Evolutionary conservation across 37 sponge, comb jelly and placozoan genomes (phyloP), one percentile per base, ranked within the genome.

Genomic region (Diacarnus erythraeanus): DNA sequence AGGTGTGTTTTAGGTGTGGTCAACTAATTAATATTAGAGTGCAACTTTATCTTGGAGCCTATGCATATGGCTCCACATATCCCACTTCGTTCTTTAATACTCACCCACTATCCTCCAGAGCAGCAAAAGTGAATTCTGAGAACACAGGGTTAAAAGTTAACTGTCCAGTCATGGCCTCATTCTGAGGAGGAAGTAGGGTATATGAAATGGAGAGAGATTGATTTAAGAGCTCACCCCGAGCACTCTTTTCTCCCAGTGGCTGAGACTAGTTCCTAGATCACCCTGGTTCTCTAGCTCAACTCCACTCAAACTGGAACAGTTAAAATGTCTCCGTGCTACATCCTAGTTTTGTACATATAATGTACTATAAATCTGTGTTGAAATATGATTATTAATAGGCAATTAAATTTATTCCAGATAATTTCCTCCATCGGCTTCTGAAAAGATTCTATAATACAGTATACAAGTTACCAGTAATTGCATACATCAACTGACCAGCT

Each of bases 221-320:
- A 43, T 34, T 23, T 1, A 42, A 36, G 3, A 30, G 2, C 69
- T 78, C 34, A 91, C 92, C 40, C 82, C 90, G 22, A 89, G 59
- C 25, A 89, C 68, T 42, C 95, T 87, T 82, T 87, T 84, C 80
- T 94, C 95, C 89, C 91, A 94, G 78, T 94, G 95, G 37, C 69
- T 79, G 38, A 84, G 34, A 0, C 30, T 51, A 59, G 95, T 90
- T 33, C 81, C 91, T 27, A 12, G 39, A 9, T 80, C 86, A n/a
- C 95, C 95, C 80, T 94, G 91, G 74, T 87, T 84, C 91, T 94
- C 95, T 42, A 94, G 77, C 77, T 90, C 91, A 33, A 83, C 83
- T 23, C 95, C 95, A 35, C 20, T 39, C 58, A 94, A 69, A 27
- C 34, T 59, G 20, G 82, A 56, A 59, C 91, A 94, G 67, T 77